Conservation (phyloP, 2,888 invertebrate species). For the Dicranocentrus wangi region DNA sequence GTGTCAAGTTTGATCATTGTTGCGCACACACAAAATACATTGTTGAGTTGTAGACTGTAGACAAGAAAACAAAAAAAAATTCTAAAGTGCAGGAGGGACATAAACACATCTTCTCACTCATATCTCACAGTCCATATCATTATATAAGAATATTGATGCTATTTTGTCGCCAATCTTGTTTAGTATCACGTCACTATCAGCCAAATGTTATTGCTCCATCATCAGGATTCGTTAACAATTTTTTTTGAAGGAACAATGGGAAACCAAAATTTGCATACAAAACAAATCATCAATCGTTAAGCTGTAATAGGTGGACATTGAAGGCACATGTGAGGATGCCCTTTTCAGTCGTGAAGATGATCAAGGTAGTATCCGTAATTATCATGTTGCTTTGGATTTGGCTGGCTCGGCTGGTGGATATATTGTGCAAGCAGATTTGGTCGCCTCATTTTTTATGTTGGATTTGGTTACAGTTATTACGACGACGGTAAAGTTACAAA, state of each 20-base stretch:
- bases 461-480: no score
- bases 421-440: constrained; percentile 27
- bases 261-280: constrained; percentile 51
- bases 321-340: constrained; percentile 16
- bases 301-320: constrained; percentile 5
- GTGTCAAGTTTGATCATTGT: constrained; percentile 48
- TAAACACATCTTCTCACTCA: background rate
- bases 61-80: background rate
- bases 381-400: constrained; percentile 34
- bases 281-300: constrained; percentile 35
- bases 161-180: constrained; percentile 16
- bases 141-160: background rate
- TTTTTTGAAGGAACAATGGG: constrained; percentile 51
- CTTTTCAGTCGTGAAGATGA: constrained; percentile 57
- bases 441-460: no score
- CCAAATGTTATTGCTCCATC: constrained; percentile 15
- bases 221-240: constrained; percentile 45
- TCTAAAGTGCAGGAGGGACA: background rate
- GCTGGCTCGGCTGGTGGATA: no score
- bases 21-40: background rate
- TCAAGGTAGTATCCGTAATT: constrained; percentile 48
- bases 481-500: no score
- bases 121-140: no score
- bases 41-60: constrained; percentile 29
- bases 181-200: background rate